These are phyloP conservation scores for Malthinus flaveolus DNA, from an alignment of 2,888 invertebrate genomes.

Conservation along the genomic window DNA sequence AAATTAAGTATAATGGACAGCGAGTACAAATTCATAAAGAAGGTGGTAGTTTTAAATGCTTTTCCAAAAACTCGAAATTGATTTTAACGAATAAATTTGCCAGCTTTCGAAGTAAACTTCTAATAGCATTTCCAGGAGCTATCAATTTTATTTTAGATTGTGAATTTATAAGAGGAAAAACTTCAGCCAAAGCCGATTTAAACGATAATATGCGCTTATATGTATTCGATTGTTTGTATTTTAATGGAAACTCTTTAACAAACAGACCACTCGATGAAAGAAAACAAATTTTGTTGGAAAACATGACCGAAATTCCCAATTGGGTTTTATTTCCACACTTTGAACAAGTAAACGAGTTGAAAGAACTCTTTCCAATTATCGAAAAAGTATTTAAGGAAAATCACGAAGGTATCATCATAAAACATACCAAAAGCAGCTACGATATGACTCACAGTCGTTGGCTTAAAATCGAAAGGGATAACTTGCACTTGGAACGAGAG, in stretches of 20 bases:
- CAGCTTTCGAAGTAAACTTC: slow-evolving; percentile 84
- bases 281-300: slow-evolving; percentile 72
- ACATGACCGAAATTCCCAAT: slow-evolving; percentile 83
- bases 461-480: slow-evolving; percentile 96
- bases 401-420: slow-evolving; percentile 90
- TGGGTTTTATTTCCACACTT: slow-evolving; percentile 88
- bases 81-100: slow-evolving; percentile 80
- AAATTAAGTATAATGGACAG: slow-evolving; percentile 97
- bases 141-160: slow-evolving; percentile 88
- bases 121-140: slow-evolving; percentile 85
- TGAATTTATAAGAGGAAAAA: slow-evolving; percentile 89
- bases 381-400: slow-evolving; percentile 81
- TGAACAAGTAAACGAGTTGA: slow-evolving; percentile 69
- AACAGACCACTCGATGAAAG: slow-evolving; percentile 75
- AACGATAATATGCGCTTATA: slow-evolving; percentile 90
- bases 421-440: slow-evolving; percentile 79
- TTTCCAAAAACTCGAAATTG: slow-evolving; percentile 83
- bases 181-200: slow-evolving; percentile 77
- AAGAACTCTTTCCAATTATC: slow-evolving; percentile 81
- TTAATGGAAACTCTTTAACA: slow-evolving; percentile 82
- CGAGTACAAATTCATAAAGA: slow-evolving; percentile 92
- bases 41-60: slow-evolving; percentile 83
- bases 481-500: slow-evolving; percentile 89
- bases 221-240: slow-evolving; percentile 92
- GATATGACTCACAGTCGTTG: slow-evolving; percentile 94